Base-by-base conservation (phyloP, 2,113 vertebrate species). In the Ursus arctos region DNA sequence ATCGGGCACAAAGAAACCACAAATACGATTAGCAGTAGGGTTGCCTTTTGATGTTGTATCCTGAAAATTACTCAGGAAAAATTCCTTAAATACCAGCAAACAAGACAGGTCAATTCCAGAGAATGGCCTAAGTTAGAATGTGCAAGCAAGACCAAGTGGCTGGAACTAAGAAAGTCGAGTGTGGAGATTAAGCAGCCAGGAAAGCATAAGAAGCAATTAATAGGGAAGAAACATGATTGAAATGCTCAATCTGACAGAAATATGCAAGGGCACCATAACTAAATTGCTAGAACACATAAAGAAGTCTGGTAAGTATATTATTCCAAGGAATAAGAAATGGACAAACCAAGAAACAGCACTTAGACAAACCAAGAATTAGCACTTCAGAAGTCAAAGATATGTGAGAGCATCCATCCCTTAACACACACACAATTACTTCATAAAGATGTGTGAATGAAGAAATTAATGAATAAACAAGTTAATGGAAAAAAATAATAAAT, bases 381-480 rank as follows among this genome's bases (percentile, higher is more conserved):
- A 76, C 8, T 47, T 96, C n/a, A 43, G 26, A 91, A 53, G 22
- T 65, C 43, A 91, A 49, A 86, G 57, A 63, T 36, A 79, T 9
- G 7, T 55, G 6, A 72, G 0, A 77, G 2, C 3, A 47, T 28
- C 28, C 19, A 85, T 10, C 4, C 19, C 1, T 47, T 11, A 5
- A 82, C 15, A 65, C 15, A 81, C 9, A 63, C 43, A 43, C 43
- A 82, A 77, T 88, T 67, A 95, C 22, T 72, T 51, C 2, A 21
- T 43, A 74, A 97, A 40, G 18, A 19, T 77, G 57, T 91, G 43
- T 88, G 57, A 94, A 57, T 80, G 16, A 77, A 80, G 3, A 90
- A 97, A 88, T 63, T 15, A 96, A 90, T 92, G 33, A 53, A 65
- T 61, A 51, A 93, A 36, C 8, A 82, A 77, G 77, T 26, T 86